Conservation (phyloP, 2,888 invertebrate species). For the Serripes groenlandicus region DNA sequence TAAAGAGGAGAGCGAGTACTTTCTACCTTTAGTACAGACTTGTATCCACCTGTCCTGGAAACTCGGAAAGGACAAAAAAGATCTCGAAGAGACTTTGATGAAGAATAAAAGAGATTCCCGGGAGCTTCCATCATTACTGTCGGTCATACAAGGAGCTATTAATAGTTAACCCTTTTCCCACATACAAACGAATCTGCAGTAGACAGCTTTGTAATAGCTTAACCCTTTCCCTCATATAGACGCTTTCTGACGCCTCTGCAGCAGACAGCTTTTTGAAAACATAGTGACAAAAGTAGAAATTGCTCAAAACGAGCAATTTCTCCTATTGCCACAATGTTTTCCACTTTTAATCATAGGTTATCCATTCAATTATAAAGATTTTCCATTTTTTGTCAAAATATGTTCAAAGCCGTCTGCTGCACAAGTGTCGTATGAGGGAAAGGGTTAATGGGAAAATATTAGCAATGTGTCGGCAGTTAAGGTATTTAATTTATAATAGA, state of each 20-base stretch:
- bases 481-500: neutral
- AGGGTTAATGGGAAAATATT: neutral
- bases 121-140: conserved; percentile 52
- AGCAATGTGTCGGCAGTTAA: neutral
- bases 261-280: neutral
- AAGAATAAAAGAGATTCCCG: conserved; percentile 69
- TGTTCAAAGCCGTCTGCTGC: too few species aligned
- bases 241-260: too few species aligned
- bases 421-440: too few species aligned
- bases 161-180: neutral
- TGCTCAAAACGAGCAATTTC: neutral
- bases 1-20: conserved; percentile 75
- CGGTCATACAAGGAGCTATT: conserved; percentile 16
- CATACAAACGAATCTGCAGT: neutral
- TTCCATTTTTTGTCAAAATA: too few species aligned
- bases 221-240: too few species aligned
- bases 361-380: too few species aligned
- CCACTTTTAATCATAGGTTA: too few species aligned
- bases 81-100: conserved; percentile 75
- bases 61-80: conserved; percentile 83
- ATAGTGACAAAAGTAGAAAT: neutral
- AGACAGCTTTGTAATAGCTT: too few species aligned
- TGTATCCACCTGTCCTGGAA: conserved; percentile 84
- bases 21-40: conserved; percentile 82
- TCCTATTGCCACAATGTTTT: too few species aligned